These are phyloP conservation scores for Otis tarda DNA, from an alignment of 2,113 vertebrate species.

Conservation along the genomic window DNA sequence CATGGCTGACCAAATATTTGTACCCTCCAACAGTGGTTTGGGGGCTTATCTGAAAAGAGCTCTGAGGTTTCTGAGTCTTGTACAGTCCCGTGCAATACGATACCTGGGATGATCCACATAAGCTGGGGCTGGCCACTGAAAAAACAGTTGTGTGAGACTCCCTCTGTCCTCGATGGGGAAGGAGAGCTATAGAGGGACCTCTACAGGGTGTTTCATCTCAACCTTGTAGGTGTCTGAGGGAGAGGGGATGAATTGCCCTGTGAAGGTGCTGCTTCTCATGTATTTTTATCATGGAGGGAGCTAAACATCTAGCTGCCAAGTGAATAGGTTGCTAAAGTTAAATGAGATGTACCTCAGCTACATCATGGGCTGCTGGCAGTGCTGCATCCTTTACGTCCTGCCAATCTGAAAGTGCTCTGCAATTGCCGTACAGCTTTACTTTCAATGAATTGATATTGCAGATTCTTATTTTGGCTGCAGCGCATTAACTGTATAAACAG, in stretches of 20 bases:
- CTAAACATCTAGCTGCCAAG: neutral
- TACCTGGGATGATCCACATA: neutral
- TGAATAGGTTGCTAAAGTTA: neutral
- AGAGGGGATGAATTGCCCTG: neutral
- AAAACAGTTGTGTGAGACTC: neutral
- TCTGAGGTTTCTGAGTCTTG: neutral
- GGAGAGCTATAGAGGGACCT: neutral
- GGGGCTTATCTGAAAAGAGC: neutral
- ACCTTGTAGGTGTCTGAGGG: neutral
- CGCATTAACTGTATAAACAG: constrained; percentile 44
- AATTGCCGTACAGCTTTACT: neutral
- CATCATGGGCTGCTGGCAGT: neutral
- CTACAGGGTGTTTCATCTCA: neutral
- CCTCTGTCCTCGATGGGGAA: neutral
- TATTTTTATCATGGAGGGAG: neutral
- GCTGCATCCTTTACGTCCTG: neutral
- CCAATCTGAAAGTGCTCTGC: neutral
- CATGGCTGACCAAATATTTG: neutral
- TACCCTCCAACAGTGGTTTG: neutral
- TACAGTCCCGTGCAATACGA: neutral
- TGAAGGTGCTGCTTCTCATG: neutral
- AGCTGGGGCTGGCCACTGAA: neutral
- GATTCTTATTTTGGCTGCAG: constrained; percentile 50
- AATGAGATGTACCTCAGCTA: neutral
- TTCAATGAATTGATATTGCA: constrained; percentile 29